These are phyloP conservation scores for Cottoperca gobio DNA, from an alignment of 2,797 vertebrate species.

Conservation along the genomic window DNA sequence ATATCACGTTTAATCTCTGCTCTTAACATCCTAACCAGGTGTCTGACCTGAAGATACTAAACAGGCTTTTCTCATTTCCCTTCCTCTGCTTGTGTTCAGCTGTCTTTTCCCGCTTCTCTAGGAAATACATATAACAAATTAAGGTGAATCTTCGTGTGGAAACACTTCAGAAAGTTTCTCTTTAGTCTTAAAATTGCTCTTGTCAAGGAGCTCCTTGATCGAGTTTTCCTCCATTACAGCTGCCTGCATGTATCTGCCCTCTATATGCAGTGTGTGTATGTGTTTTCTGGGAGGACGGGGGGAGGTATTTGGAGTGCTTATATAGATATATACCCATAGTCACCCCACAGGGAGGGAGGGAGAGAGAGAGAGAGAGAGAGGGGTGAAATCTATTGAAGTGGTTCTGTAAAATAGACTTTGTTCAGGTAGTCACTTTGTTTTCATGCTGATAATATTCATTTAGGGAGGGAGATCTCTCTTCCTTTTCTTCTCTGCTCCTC, in stretches of 20 bases:
- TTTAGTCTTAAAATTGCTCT: conserved; percentile 41
- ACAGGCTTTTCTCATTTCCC: background rate
- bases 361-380: conserved; percentile 28
- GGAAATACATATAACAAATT: background rate
- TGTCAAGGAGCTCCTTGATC: conserved; percentile 33
- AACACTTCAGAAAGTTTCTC: conserved; percentile 14
- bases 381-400: conserved; percentile 81
- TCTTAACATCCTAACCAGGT: background rate
- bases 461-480: conserved; percentile 71
- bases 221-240: conserved; percentile 30
- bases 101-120: background rate
- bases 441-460: conserved; percentile 89
- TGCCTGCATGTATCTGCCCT: conserved; percentile 19
- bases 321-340: conserved; percentile 45
- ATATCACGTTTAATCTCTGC: background rate
- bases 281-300: conserved; percentile 12
- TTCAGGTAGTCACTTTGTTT: conserved; percentile 92
- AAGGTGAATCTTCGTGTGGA: conserved; percentile 8
- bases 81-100: background rate
- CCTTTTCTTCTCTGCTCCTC: conserved; percentile 80
- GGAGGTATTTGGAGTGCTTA: conserved; percentile 33
- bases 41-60: background rate
- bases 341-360: conserved; percentile 25
- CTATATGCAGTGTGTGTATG: conserved; percentile 14
- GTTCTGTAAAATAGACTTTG: conserved; percentile 89